Conservation (phyloP, 2,888 invertebrate genomes). For the Mesorhabditis sp. region DNA sequence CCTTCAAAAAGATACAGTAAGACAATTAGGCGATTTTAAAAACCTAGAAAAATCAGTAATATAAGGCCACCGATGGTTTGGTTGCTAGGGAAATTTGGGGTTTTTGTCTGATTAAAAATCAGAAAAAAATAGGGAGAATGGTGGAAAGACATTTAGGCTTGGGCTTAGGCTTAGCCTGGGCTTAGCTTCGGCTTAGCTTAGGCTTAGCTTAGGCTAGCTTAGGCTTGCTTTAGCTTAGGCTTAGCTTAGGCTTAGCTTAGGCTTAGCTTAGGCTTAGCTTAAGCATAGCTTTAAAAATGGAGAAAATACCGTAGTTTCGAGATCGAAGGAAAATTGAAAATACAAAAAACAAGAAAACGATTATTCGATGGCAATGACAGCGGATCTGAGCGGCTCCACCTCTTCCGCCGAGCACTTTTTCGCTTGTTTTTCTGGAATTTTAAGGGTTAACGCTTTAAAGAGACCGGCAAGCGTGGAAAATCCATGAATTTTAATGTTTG, state of each 20-base stretch:
- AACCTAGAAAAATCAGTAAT: no score
- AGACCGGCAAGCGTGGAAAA: not conserved
- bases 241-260: slow-evolving; percentile 6
- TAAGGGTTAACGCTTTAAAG: not conserved
- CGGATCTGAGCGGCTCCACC: slow-evolving; percentile 38
- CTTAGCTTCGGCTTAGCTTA: slow-evolving; percentile 2
- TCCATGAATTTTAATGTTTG: slow-evolving; percentile 8
- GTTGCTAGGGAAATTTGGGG: no score
- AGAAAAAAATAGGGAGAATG: no score
- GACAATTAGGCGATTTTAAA: no score
- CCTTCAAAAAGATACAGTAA: no score
- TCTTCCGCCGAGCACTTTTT: slow-evolving; percentile 32
- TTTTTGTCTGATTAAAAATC: no score
- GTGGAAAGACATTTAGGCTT: no score
- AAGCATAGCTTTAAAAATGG: not conserved
- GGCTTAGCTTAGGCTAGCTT: slow-evolving; percentile 1
- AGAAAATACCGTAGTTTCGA: no score
- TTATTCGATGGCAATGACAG: slow-evolving; percentile 40
- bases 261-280: slow-evolving; percentile 2
- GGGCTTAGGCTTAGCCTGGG: not conserved
- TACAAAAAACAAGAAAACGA: not conserved
- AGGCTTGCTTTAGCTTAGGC: not conserved
- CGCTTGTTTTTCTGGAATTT: slow-evolving; percentile 35
- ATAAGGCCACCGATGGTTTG: no score
- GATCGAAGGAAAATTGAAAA: not conserved